Evolutionary conservation across 1,140 invertebrate genomes (phyloP).

Genomic region (Drosophila sproati): DNA sequence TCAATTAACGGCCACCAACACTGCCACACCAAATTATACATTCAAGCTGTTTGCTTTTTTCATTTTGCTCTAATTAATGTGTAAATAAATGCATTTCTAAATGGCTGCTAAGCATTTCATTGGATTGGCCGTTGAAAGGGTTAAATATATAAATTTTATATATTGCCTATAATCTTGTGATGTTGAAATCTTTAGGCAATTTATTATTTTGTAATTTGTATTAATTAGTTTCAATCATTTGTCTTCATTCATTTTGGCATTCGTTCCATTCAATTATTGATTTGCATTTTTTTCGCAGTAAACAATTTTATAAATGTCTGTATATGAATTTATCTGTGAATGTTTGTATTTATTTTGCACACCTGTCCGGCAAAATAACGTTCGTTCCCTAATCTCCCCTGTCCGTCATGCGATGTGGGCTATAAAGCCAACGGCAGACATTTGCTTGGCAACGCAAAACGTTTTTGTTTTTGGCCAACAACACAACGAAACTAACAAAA

Average conservation of each 20-base stretch:
- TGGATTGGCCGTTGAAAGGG: neutral
- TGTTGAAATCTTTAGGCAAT: slow-evolving; percentile 17
- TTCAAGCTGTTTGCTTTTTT: neutral
- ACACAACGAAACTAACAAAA: slow-evolving; percentile 19
- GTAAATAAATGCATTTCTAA: neutral
- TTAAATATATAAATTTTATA: too few species aligned
- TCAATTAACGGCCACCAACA: neutral
- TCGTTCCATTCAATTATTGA: slow-evolving; percentile 54
- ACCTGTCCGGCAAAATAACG: slow-evolving; percentile 49
- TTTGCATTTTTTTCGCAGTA: slow-evolving; percentile 52
- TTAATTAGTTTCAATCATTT: slow-evolving; percentile 46
- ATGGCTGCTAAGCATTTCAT: neutral
- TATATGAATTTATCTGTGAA: neutral
- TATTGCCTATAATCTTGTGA: too few species aligned
- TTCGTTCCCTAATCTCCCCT: slow-evolving; percentile 16
- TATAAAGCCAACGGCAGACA: slow-evolving; percentile 47
- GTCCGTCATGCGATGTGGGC: slow-evolving; percentile 18
- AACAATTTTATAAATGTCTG: slow-evolving; percentile 26
- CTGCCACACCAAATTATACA: neutral
- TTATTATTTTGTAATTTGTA: slow-evolving; percentile 15
- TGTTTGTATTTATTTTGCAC: slow-evolving; percentile 56
- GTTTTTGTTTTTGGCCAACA: slow-evolving; percentile 19
- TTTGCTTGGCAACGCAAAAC: slow-evolving; percentile 61
- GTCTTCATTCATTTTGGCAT: slow-evolving; percentile 56
- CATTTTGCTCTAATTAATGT: neutral